Evolutionary conservation across 2,888 invertebrate genomes (phyloP).

Genomic region (Synergus laeviventris): DNA sequence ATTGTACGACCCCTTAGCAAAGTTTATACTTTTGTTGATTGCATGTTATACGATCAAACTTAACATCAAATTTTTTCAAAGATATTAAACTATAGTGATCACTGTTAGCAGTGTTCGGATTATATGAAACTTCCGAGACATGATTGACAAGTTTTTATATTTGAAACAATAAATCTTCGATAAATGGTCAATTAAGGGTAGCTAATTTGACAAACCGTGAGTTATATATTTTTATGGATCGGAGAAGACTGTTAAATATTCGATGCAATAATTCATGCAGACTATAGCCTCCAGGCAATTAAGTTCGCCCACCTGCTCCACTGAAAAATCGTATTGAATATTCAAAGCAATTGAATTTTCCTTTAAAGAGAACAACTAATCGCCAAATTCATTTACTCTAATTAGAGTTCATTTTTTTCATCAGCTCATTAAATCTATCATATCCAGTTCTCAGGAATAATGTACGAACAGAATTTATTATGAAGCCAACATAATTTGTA

Average conservation of each 20-base stretch:
- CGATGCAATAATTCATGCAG: constrained; percentile 3
- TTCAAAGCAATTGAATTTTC: neutral
- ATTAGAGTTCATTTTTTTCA: neutral
- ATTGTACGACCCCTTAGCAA: too few species aligned
- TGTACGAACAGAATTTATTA: too few species aligned
- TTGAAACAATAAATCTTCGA: neutral
- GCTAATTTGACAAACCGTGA: constrained; percentile 2
- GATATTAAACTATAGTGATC: neutral
- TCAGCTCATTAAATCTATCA: neutral
- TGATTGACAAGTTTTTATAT: neutral
- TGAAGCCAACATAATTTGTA: too few species aligned
- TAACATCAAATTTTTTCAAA: neutral
- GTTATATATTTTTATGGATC: neutral
- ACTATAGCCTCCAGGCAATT: neutral
- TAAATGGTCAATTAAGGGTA: neutral
- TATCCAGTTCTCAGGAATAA: neutral
- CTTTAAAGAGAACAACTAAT: neutral
- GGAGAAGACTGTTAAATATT: neutral
- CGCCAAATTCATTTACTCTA: neutral
- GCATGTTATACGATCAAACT: neutral
- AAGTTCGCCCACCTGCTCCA: neutral
- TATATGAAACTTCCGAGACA: too few species aligned
- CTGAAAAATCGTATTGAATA: constrained; percentile 1
- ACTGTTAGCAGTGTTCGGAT: too few species aligned
- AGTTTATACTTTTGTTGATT: neutral